phyloP scores from a whole-genome alignment of 2,113 vertebrate genomes.

The Thermophis baileyi region DNA sequence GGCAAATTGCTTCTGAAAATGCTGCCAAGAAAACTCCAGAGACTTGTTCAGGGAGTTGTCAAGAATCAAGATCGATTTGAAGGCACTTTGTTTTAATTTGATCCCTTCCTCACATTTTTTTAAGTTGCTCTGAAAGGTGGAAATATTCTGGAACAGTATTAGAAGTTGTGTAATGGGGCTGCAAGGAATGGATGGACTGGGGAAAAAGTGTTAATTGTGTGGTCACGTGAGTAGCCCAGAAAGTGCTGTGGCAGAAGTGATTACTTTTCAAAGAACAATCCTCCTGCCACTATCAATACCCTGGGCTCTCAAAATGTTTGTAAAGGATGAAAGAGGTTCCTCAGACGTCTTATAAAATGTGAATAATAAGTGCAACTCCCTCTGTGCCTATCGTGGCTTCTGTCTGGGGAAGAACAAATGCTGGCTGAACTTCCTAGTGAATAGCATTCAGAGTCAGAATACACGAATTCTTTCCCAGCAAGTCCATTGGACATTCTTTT shows the following conservation, averaged over 20 bases:
- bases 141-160: too few relatives aligned
- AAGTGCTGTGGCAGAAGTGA: background rate
- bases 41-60: background rate
- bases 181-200: background rate
- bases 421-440: background rate
- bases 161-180: background rate
- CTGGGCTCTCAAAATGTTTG: background rate
- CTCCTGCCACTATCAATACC: background rate
- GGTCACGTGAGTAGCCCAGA: background rate
- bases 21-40: background rate
- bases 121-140: background rate
- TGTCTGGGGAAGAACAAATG: background rate
- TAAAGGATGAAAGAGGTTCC: background rate
- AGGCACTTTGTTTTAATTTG: background rate
- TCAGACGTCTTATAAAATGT: background rate
- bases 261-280: background rate
- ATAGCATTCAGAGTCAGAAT: background rate
- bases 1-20: background rate
- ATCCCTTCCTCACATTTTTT: background rate
- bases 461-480: background rate
- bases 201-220: background rate
- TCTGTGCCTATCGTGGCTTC: background rate
- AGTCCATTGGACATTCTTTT: background rate
- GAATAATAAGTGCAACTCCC: background rate
- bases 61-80: background rate